Evolutionary conservation across 2,113 vertebrate genomes (phyloP), one percentile per base, ranked within the genome.

Genomic region (Carettochelys insculpta): DNA sequence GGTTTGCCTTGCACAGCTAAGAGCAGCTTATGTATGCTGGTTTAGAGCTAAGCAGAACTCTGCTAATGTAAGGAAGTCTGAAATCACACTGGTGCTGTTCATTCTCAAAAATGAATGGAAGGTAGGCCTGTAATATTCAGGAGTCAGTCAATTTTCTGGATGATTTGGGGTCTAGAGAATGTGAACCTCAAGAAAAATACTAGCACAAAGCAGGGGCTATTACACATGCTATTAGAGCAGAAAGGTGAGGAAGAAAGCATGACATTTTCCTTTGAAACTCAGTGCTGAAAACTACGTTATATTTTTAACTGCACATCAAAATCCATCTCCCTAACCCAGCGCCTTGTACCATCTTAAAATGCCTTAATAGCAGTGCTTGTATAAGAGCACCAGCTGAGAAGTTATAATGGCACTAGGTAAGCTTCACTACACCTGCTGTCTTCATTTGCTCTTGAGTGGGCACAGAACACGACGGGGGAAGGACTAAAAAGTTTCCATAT

Each of bases 341-440:
- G 93, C 58, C 68, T 90, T 83, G 82, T 3, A 53, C 75, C 90
- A 89, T 84, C 89, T 48, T 90, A 82, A 89, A 89, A 77, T 8
- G 52, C 79, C 83, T 93, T 85, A 90, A 94, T 38, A 84, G 87
- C 79, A 80, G 3, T 81, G 93, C 83, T 90, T 92, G 91, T 90
- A n/a, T 92, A 95, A 92, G 85, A 93, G 92, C 76, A 93, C 41
- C 89, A 93, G 71, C 83, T 89, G 92, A 94, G 92, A 92, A 78
- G 87, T 82, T 87, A 65, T 77, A 93, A 90, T 89, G 80, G 80
- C 80, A 90, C 83, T 52, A 12, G 54, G 80, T 86, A 85, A 94
- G 90, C 87, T 88, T 88, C 19, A 79, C 81, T 82, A 82, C 56
- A 47, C 34, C n/a, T 61, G 85, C 61, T 85, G 92, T 92, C 71